Conservation (phyloP, 2,113 vertebrate genomes). For the Eretmochelys imbricata region DNA sequence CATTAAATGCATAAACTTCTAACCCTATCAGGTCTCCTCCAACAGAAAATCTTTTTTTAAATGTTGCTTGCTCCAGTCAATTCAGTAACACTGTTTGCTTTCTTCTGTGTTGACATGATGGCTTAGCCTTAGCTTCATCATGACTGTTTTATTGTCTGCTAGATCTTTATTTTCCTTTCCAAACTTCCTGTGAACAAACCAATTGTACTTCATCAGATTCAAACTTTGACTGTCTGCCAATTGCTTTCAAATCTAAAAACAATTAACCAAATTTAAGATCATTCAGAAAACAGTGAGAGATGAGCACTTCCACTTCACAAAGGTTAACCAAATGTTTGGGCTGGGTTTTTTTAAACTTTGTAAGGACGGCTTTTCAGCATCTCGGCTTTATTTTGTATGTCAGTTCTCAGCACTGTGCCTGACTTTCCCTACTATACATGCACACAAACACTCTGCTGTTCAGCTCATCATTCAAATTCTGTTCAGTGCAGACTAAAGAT, state of each 20-base stretch:
- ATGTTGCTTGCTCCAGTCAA: slow-evolving; percentile 7
- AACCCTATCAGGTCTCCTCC: not conserved
- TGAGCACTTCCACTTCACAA: slow-evolving; percentile 62
- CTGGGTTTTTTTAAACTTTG: slow-evolving; percentile 41
- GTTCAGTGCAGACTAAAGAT: not conserved
- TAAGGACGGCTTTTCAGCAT: slow-evolving; percentile 63
- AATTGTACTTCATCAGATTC: slow-evolving; percentile 64
- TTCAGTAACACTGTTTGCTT: slow-evolving; percentile 48
- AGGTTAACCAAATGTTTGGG: slow-evolving; percentile 53
- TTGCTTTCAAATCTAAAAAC: slow-evolving; percentile 63
- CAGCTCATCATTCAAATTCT: not conserved
- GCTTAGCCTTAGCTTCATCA: slow-evolving; percentile 65
- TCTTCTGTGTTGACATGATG: slow-evolving; percentile 54
- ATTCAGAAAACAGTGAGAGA: slow-evolving; percentile 50
- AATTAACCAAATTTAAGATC: slow-evolving; percentile 51
- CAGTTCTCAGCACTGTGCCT: slow-evolving; percentile 1
- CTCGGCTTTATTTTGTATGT: slow-evolving; percentile 35
- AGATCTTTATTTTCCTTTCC: slow-evolving; percentile 67
- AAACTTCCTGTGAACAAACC: slow-evolving; percentile 59
- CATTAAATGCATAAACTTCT: not conserved
- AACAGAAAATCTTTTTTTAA: slow-evolving; percentile 18
- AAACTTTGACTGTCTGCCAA: slow-evolving; percentile 57
- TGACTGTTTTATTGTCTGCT: slow-evolving; percentile 61
- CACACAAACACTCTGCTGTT: slow-evolving; percentile 44
- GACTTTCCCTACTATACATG: not conserved